Evolutionary conservation across 23 tunicate genomes (phyloP).

Genomic region (Diplosoma virens): DNA sequence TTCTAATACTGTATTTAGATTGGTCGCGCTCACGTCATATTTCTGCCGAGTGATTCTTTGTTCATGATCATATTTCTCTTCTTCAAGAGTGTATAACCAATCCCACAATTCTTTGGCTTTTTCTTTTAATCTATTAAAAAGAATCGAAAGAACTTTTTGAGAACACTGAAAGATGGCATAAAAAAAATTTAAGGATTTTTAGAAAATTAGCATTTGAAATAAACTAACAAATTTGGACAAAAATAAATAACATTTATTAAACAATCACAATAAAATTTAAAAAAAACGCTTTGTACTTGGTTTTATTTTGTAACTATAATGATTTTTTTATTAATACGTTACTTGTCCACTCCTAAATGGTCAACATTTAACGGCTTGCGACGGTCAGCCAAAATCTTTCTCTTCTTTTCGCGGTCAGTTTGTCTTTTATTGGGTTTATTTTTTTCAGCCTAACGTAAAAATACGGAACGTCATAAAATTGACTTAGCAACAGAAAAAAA

Average conservation of each 20-base stretch:
- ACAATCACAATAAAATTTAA: too few relatives aligned
- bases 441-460: slow-evolving; percentile 92
- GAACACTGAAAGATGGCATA: too few relatives aligned
- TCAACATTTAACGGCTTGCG: slow-evolving; percentile 88
- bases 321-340: not conserved
- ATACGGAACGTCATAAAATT: too few relatives aligned
- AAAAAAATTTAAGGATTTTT: too few relatives aligned
- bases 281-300: too few relatives aligned
- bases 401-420: slow-evolving; percentile 90
- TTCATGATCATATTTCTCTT: slow-evolving; percentile 89
- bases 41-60: slow-evolving; percentile 87
- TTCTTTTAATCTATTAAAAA: slow-evolving; percentile 80
- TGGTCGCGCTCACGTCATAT: slow-evolving; percentile 82
- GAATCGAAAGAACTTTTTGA: too few relatives aligned
- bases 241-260: too few relatives aligned
- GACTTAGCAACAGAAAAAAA: too few relatives aligned
- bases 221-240: too few relatives aligned
- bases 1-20: too few relatives aligned
- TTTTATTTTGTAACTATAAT: too few relatives aligned
- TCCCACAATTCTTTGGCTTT: slow-evolving; percentile 94
- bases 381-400: slow-evolving; percentile 65
- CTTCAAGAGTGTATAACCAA: slow-evolving; percentile 75
- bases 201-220: too few relatives aligned
- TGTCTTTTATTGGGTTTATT: slow-evolving; percentile 95
- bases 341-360: slow-evolving; percentile 82